Base-by-base conservation (phyloP, 2,888 invertebrate genomes). In the Halictus quadricinctus region DNA sequence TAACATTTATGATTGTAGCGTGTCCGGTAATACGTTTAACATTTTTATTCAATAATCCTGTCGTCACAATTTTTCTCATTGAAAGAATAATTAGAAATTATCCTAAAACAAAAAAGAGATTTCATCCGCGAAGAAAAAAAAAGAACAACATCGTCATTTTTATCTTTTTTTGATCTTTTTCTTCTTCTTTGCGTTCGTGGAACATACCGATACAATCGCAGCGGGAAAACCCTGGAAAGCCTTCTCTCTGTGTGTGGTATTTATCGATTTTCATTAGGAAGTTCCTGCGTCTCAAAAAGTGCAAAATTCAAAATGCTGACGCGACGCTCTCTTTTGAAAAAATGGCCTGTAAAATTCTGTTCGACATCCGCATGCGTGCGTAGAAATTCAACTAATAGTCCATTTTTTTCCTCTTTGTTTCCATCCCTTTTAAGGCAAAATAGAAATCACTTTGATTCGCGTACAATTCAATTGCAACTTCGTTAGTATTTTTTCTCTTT, bases 401-500 rank as follows among this genome's bases (percentile, higher is more conserved):
- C 70, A n/a, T 58, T 58, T 58, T 43, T n/a, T 69, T 70, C 21
- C 41, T 69, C n/a, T 70, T 70, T 43, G 41, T 70, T 70, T 70
- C 13, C 41, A 70, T 41, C 43, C 43, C 43, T n/a, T n/a, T 7
- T 58, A 78, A 72, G 72, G 50, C 72, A 76, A 64, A 85, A 80
- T 80, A 76, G 84, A 84, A 85, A 84, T 85, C 73, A 72, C 48
- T 69, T 77, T 73, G 46, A 77, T 83, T 69, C 72, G 64, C 25
- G 13, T 48, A 54, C 43, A 83, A 78, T 83, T 70, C 79, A 83
- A 83, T 66, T 73, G 72, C 72, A 80, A 74, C 15, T 69, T 69
- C 69, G 41, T 21, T 69, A 29, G 13, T 64, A 7, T 41, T 12
- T 25, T 64, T 69, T 36, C 29, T 41, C 10, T 36, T 69, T 69